Conservation (phyloP, 2,888 invertebrate genomes). For the Morinoia aosen region DNA sequence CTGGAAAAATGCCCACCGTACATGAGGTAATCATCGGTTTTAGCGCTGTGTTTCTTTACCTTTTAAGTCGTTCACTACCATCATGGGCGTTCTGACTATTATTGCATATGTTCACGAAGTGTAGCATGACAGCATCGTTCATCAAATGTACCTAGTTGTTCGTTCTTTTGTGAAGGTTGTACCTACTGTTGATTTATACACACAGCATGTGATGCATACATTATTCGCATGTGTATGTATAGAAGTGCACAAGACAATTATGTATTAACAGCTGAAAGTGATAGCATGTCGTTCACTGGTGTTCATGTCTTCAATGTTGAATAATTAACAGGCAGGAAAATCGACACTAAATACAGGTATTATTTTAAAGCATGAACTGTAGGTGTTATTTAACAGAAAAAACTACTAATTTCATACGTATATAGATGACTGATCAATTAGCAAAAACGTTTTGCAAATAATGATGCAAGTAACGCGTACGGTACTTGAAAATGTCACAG, state of each 20-base stretch:
- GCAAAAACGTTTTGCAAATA: too few relatives aligned
- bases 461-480: too few relatives aligned
- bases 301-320: background rate
- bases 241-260: background rate
- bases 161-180: background rate
- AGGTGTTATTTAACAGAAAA: background rate
- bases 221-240: background rate
- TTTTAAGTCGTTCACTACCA: background rate
- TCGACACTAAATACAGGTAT: background rate
- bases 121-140: background rate
- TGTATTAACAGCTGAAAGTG: background rate
- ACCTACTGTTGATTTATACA: background rate
- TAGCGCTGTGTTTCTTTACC: background rate
- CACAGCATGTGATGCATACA: background rate
- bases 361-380: background rate
- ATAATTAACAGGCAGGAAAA: background rate
- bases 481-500: too few relatives aligned
- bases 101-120: background rate
- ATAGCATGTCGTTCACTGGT: background rate
- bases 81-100: background rate
- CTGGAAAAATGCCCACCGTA: constrained; percentile 43
- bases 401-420: background rate
- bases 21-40: constrained; percentile 9
- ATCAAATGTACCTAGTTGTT: background rate
- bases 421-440: too few relatives aligned